These are phyloP conservation scores for Corydoras maculifer DNA, from an alignment of 2,113 vertebrate species.

Conservation along the genomic window DNA sequence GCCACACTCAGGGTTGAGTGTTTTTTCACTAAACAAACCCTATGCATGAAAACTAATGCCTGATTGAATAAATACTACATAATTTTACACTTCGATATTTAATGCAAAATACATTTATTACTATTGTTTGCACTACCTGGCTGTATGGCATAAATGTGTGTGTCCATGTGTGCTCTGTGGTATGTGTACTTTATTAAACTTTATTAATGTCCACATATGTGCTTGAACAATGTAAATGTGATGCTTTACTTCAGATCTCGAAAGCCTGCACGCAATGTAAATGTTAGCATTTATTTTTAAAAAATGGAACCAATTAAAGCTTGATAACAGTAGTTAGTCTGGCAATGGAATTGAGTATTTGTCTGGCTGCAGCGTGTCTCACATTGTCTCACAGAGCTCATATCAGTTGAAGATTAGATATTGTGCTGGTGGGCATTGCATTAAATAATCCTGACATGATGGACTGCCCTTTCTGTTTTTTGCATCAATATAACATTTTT, in stretches of 20 bases:
- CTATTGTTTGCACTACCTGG: not conserved
- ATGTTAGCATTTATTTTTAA: constrained; percentile 65
- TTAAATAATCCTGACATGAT: too few relatives aligned
- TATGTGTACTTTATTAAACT: too few relatives aligned
- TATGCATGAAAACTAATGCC: constrained; percentile 52
- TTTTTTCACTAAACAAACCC: constrained; percentile 26
- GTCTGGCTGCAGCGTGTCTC: too few relatives aligned
- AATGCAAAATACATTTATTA: too few relatives aligned
- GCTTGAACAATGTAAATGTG: too few relatives aligned
- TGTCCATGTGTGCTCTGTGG: constrained; percentile 13
- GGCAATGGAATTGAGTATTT: not conserved
- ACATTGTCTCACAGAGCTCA: too few relatives aligned
- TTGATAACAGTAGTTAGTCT: constrained; percentile 61
- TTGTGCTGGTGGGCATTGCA: too few relatives aligned
- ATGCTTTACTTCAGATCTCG: not conserved
- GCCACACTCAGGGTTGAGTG: not conserved
- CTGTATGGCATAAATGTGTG: not conserved
- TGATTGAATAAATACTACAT: constrained; percentile 19
- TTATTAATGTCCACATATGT: too few relatives aligned
- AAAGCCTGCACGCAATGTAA: constrained; percentile 40
- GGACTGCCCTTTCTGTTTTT: too few relatives aligned
- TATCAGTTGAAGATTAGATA: too few relatives aligned
- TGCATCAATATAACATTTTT: too few relatives aligned
- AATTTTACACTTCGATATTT: too few relatives aligned
- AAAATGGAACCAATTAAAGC: constrained; percentile 61